These are phyloP conservation scores for Dromiciops gliroides DNA, from an alignment of 2,113 vertebrate species.

Conservation along the genomic window DNA sequence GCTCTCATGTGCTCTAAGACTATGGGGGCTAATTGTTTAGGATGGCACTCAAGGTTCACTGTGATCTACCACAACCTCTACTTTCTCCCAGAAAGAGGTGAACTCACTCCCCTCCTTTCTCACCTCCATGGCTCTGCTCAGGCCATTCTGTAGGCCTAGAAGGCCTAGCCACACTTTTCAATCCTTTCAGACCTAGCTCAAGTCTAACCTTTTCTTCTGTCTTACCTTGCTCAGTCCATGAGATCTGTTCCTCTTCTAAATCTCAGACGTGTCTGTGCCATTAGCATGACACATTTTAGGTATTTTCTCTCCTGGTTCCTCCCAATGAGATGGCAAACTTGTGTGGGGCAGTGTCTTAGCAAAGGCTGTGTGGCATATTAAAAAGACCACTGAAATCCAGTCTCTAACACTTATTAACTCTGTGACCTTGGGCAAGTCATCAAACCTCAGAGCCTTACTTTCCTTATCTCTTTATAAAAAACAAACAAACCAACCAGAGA, in stretches of 20 bases:
- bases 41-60: too few relatives aligned
- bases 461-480: neutral
- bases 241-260: neutral
- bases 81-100: neutral
- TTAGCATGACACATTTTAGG: neutral
- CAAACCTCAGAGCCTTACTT: neutral
- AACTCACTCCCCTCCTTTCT: neutral
- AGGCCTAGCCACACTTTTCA: neutral
- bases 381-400: neutral
- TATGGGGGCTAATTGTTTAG: too few relatives aligned
- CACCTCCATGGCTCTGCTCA: neutral
- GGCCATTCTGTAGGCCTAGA: too few relatives aligned
- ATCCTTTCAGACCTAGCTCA: neutral
- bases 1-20: neutral
- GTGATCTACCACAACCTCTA: neutral
- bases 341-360: too few relatives aligned
- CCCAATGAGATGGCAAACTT: neutral
- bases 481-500: too few relatives aligned
- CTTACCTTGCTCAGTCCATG: neutral
- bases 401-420: neutral
- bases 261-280: neutral
- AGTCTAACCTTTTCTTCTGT: neutral
- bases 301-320: neutral
- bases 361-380: neutral
- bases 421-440: neutral